Evolutionary conservation across 2,797 vertebrate species (phyloP), one percentile per base, ranked within the genome.

Genomic region (Synaphobranchus kaupii): DNA sequence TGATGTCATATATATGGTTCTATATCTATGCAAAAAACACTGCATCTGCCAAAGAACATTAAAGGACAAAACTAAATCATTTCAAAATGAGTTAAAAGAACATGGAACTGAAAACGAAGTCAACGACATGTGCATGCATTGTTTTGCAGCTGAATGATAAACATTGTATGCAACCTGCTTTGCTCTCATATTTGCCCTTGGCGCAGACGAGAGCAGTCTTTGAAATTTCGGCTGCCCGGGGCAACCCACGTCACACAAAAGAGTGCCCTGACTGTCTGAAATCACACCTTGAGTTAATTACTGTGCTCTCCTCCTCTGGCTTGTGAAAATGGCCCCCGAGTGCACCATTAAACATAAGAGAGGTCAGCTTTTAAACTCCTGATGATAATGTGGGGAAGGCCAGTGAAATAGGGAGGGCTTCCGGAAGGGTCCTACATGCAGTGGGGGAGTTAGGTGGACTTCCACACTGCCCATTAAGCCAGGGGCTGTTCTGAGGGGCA

Each of bases 251-350:
- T 73, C 84, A 87, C 80, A 28, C 56, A 71, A 87, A 88, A 76
- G 56, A 88, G 68, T 44, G 47, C 84, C 39, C 81, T 63, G 68
- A 66, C 84, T 8, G 80, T 48, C 85, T 88, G 66, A 44, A 87
- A 87, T 83, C 88, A 78, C 50, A 84, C n/a, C 54, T 52, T 4
- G 7, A 68, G 87, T 78, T 89, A 90, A 89, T 89, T 89, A 87
- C 48, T 54, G 63, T 82, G 81, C 66, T 60, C 68, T 76, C 68
- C 83, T 82, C 71, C 86, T 34, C 84, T 54, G 5, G 9, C 31
- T 10, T 76, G 68, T 56, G 66, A 73, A 87, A 78, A 84, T 85
- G 85, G 89, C 84, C 81, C 85, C 81, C 85, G 86, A 90, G 89
- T 85, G 86, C 20, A 3, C 87, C 90, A 90, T 90, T 89, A 89